Base-by-base conservation (phyloP, 2,888 invertebrate genomes). In the Acanthosepion pharaonis region DNA sequence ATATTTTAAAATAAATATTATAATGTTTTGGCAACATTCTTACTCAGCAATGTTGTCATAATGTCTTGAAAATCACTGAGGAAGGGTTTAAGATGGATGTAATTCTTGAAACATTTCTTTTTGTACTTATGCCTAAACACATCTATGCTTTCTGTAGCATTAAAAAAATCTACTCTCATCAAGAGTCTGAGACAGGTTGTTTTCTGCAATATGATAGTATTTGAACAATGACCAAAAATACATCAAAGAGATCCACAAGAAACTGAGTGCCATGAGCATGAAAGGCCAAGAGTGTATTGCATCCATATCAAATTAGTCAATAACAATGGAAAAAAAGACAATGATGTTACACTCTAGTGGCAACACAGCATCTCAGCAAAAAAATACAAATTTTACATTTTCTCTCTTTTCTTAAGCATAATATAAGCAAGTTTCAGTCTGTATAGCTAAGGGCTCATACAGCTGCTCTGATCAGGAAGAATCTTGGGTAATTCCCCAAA, bases 401-500 rank as follows among this genome's bases (percentile, higher is more conserved):
- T n/a, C n/a, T n/a, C n/a, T 78, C 15, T 78, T 78, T 78, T n/a
- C 78, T 25, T 33, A 78, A 78, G n/a, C 6, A n/a, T n/a, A 78
- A 78, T 78, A n/a, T n/a, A 78, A 78, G 78, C 78, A 78, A 78
- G 78, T 18, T n/a, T n/a, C n/a, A 33, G 78, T n/a, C 78, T 78
- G 78, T 33, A 78, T 78, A 78, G 78, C 78, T n/a, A n/a, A 78
- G 78, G 78, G 78, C 78, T n/a, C 78, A 78, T 78, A 33, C 78
- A 78, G 78, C 78, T 78, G 78, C 78, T 78, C 78, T n/a, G n/a
- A 78, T 78, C 78, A 78, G n/a, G 15, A n/a, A n/a, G n/a, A 78
- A n/a, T 78, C n/a, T 78, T 78, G 33, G 78, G 78, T 78, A 78
- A 78, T 78, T 78, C 78, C 78, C 78, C 78, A 78, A 78, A 78